Conservation (phyloP, 1,140 invertebrate genomes). For the Drosophila sturtevanti region DNA sequence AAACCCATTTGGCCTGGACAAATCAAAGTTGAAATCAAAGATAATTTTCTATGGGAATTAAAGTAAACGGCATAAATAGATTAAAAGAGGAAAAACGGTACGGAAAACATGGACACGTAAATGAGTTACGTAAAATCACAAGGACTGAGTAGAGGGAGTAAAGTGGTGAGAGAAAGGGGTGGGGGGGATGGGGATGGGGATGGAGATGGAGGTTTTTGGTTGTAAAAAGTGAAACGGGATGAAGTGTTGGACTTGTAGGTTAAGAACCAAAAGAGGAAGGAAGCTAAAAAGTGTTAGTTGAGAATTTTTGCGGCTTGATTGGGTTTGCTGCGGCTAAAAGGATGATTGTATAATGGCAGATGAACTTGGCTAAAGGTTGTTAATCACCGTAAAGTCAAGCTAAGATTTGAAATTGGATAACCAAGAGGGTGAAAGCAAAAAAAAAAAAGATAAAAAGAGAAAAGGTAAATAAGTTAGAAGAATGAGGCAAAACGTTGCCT, state of each 20-base stretch:
- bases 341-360: not conserved
- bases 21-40: slow-evolving; percentile 68
- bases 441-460: not conserved
- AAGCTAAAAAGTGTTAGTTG: slow-evolving; percentile 37
- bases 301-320: slow-evolving; percentile 34
- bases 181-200: not conserved
- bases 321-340: slow-evolving; percentile 24
- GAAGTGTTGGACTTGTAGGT: not conserved
- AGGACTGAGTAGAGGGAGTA: too few relatives aligned
- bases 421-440: not conserved
- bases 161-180: not conserved
- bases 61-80: slow-evolving; percentile 75
- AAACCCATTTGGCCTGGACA: slow-evolving; percentile 38
- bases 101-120: slow-evolving; percentile 64
- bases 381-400: slow-evolving; percentile 2
- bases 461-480: not conserved
- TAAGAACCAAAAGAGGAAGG: slow-evolving; percentile 1
- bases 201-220: too few relatives aligned
- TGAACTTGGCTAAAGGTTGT: slow-evolving; percentile 1
- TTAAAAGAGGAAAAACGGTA: slow-evolving; percentile 48
- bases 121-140: slow-evolving; percentile 51
- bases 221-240: not conserved
- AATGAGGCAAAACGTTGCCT: too few relatives aligned
- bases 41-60: slow-evolving; percentile 74
- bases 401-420: slow-evolving; percentile 3